A percentile compares a stretch with the other conserved stretches of the same genome.
Evolutionary conservation across 2,113 vertebrate species (phyloP).

Genomic region (Phyllostomus hastatus): DNA sequence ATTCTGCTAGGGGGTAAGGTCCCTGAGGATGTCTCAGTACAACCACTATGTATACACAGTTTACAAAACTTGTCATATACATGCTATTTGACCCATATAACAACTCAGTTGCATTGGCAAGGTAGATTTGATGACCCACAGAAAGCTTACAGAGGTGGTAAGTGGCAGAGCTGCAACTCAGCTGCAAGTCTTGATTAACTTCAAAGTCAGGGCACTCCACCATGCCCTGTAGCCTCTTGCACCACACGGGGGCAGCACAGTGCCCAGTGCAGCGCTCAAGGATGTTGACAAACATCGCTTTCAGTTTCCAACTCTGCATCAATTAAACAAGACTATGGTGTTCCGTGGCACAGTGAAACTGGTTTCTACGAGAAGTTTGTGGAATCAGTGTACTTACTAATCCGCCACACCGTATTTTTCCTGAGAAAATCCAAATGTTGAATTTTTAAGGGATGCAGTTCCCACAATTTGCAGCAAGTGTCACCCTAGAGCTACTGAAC

Average conservation of each 20-base stretch:
- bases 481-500: slow-evolving; percentile 70
- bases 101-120: neutral
- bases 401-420: neutral
- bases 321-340: neutral
- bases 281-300: neutral
- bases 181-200: neutral
- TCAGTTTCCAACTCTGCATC: neutral
- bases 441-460: slow-evolving; percentile 35
- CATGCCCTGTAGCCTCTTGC: neutral
- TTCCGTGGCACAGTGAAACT: neutral
- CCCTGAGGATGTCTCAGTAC: neutral
- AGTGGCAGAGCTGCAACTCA: neutral
- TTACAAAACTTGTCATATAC: neutral
- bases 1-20: neutral
- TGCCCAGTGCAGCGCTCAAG: accelerated
- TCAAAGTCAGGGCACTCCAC: too few species aligned
- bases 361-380: neutral
- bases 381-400: neutral
- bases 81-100: neutral
- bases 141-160: neutral
- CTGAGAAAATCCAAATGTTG: neutral
- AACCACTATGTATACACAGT: neutral
- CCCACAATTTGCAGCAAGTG: slow-evolving; percentile 73
- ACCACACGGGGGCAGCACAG: slow-evolving; percentile 47
- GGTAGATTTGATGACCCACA: neutral